phyloP scores from a whole-genome alignment of 2,113 vertebrate genomes.

The Leuciscus idus region DNA sequence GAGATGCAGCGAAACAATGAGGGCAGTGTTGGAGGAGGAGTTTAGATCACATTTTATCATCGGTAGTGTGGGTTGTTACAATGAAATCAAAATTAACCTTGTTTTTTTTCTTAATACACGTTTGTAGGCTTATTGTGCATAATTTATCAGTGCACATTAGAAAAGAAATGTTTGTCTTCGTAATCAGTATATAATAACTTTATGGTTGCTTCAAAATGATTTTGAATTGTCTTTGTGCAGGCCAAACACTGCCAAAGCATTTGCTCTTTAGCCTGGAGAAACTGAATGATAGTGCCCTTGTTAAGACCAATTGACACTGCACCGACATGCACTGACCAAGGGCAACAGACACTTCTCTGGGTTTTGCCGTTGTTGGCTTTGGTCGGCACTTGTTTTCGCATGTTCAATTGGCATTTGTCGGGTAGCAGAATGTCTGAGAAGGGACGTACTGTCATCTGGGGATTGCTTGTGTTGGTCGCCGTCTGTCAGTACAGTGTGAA shows the following conservation, averaged over 20 bases:
- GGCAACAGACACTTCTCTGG: too few relatives aligned
- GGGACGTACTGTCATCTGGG: too few relatives aligned
- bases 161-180: neutral
- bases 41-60: slow-evolving; percentile 14
- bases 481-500: too few relatives aligned
- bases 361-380: too few relatives aligned
- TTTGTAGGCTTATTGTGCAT: neutral
- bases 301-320: too few relatives aligned
- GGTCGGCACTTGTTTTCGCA: too few relatives aligned
- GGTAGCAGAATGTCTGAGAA: too few relatives aligned
- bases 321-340: too few relatives aligned
- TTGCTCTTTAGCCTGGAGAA: neutral
- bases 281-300: neutral
- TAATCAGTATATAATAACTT: neutral
- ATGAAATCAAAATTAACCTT: slow-evolving; percentile 14
- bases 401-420: too few relatives aligned
- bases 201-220: neutral
- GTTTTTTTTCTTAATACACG: neutral
- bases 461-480: too few relatives aligned
- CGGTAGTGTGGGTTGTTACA: neutral
- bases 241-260: slow-evolving; percentile 18
- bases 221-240: neutral
- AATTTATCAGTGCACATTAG: slow-evolving; percentile 4
- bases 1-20: slow-evolving; percentile 80
- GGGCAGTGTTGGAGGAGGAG: slow-evolving; percentile 40